Conservation (phyloP, 2,113 vertebrate genomes). For the Coracopsis vasa region DNA sequence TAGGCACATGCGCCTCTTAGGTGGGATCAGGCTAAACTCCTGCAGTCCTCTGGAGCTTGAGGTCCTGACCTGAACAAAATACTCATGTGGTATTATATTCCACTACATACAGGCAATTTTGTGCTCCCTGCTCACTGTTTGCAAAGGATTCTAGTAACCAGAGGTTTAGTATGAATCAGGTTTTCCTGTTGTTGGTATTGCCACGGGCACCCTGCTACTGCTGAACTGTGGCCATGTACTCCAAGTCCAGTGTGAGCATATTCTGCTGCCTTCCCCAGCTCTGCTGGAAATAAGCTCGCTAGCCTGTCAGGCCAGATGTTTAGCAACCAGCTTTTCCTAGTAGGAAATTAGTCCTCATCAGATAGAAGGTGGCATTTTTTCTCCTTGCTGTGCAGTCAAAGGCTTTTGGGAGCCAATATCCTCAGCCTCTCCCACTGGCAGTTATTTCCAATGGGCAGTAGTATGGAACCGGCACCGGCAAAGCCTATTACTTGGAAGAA, state of each 20-base stretch:
- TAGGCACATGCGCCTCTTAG: not conserved
- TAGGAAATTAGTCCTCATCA: slow-evolving; percentile 26
- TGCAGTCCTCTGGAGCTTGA: not conserved
- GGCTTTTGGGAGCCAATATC: not conserved
- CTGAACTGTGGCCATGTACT: slow-evolving; percentile 28
- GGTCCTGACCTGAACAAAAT: not conserved
- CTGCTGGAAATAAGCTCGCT: not conserved
- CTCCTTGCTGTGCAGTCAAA: not conserved
- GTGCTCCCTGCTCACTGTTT: not conserved
- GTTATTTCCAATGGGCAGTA: slow-evolving; percentile 8
- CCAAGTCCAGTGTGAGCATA: not conserved
- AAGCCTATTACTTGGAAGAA: slow-evolving; percentile 17
- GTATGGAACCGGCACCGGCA: not conserved
- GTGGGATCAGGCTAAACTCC: not conserved
- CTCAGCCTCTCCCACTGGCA: not conserved
- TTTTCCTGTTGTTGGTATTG: not conserved
- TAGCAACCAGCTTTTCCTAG: slow-evolving; percentile 25
- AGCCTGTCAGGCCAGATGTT: slow-evolving; percentile 44
- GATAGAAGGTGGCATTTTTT: slow-evolving; percentile 45
- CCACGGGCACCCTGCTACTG: not conserved
- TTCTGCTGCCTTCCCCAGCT: slow-evolving; percentile 7
- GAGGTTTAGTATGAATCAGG: not conserved
- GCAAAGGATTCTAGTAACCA: not conserved
- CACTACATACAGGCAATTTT: not conserved
- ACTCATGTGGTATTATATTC: not conserved